phyloP scores from a whole-genome alignment of 1,140 invertebrate species.

The Drosophila sturtevanti region DNA sequence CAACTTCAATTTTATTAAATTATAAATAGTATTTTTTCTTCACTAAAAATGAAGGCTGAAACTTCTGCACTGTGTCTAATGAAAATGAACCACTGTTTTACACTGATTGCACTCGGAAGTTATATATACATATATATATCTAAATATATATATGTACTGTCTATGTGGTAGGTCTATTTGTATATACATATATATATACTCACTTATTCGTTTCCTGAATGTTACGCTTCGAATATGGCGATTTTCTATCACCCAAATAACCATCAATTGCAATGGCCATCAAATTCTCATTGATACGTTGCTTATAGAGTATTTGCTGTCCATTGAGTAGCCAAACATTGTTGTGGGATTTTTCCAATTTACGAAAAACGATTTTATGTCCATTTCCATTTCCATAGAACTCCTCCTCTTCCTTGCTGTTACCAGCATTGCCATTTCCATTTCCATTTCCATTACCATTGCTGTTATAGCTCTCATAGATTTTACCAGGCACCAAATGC shows the following conservation, averaged over 20 bases:
- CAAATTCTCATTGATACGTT: slow-evolving; percentile 79
- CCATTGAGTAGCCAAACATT: slow-evolving; percentile 83
- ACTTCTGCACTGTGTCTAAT: not conserved
- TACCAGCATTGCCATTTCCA: slow-evolving; percentile 68
- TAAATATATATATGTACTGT: no score
- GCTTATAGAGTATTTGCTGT: slow-evolving; percentile 79
- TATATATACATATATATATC: not conserved
- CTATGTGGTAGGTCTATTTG: not conserved
- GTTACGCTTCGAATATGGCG: slow-evolving; percentile 81
- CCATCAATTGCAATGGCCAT: slow-evolving; percentile 82
- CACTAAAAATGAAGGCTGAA: no score
- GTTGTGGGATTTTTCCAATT: slow-evolving; percentile 84
- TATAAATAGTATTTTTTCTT: no score
- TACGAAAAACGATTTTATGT: slow-evolving; percentile 82
- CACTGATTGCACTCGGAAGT: not conserved
- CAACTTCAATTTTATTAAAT: no score
- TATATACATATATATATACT: slow-evolving; percentile 42
- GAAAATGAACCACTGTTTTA: not conserved
- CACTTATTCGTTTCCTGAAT: slow-evolving; percentile 83
- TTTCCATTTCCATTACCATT: slow-evolving; percentile 2
- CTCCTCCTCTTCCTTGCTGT: slow-evolving; percentile 77
- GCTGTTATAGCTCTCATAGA: slow-evolving; percentile 83
- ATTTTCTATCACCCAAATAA: slow-evolving; percentile 81
- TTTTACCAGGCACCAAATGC: slow-evolving; percentile 84
- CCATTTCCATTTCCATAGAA: slow-evolving; percentile 78